These are phyloP conservation scores for Schlechtendalia chinensis DNA, from an alignment of 1,140 invertebrate genomes.

Conservation along the genomic window DNA sequence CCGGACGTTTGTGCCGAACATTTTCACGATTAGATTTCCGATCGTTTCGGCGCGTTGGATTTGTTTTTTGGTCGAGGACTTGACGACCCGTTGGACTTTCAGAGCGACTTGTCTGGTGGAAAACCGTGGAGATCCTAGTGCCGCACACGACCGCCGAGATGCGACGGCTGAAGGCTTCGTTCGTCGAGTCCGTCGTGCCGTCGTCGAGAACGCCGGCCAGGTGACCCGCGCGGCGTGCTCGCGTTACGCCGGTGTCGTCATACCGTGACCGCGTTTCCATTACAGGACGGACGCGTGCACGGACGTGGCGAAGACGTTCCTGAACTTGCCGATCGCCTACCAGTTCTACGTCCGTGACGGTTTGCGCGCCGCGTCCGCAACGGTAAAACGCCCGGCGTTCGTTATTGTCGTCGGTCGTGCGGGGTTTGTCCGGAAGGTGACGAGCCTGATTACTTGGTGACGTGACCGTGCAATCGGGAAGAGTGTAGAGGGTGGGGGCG, in stretches of 20 bases:
- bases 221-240: not conserved
- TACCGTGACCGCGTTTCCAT: too few relatives aligned
- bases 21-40: too few relatives aligned
- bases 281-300: not conserved
- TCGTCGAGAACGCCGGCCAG: not conserved
- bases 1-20: too few relatives aligned
- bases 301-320: not conserved
- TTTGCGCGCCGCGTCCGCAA: not conserved
- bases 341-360: not conserved
- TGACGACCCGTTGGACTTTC: not conserved
- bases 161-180: not conserved
- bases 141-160: constrained; percentile 24
- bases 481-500: too few relatives aligned
- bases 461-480: too few relatives aligned
- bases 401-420: not conserved
- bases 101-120: constrained; percentile 48
- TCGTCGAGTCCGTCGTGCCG: not conserved
- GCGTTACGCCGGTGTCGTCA: too few relatives aligned
- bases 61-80: too few relatives aligned
- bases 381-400: not conserved
- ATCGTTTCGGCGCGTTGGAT: too few relatives aligned
- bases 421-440: too few relatives aligned
- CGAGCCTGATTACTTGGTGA: too few relatives aligned
- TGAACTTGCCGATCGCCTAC: constrained; percentile 13
- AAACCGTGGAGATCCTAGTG: constrained; percentile 18